phyloP scores from a whole-genome alignment of 2,797 vertebrate species.

The Sebastes kiyomatsui region DNA sequence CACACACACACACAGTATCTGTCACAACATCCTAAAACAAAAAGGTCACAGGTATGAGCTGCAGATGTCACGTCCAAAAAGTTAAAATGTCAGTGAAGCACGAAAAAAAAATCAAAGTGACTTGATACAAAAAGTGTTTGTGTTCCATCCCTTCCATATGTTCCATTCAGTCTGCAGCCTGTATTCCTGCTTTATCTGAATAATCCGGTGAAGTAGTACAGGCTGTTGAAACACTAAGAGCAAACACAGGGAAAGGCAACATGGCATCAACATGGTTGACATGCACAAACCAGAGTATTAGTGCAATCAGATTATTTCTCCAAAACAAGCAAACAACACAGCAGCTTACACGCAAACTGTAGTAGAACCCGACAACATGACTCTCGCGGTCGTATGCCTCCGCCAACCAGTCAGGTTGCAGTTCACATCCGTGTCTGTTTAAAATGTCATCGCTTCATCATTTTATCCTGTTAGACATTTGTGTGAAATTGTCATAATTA shows the following conservation, averaged over 20 bases:
- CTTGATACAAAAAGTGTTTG: conserved; percentile 2
- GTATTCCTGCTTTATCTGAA: conserved; percentile 23
- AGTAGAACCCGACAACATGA: not conserved
- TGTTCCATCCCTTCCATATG: not conserved
- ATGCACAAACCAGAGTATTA: conserved; percentile 41
- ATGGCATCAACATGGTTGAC: conserved; percentile 21
- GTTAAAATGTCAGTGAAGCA: not conserved
- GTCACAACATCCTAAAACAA: not conserved
- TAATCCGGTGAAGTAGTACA: conserved; percentile 21
- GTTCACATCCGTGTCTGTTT: too few relatives aligned
- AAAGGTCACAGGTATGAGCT: not conserved
- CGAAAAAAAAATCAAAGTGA: not conserved
- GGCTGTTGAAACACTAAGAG: not conserved
- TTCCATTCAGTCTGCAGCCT: conserved; percentile 11
- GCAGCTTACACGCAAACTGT: conserved; percentile 32
- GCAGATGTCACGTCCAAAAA: not conserved
- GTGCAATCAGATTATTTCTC: conserved; percentile 55
- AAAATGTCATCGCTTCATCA: too few relatives aligned
- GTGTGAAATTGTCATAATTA: too few relatives aligned
- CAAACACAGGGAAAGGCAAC: conserved; percentile 8
- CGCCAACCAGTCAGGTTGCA: too few relatives aligned
- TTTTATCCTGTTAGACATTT: too few relatives aligned
- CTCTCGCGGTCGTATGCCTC: not conserved
- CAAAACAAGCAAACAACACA: conserved; percentile 52
- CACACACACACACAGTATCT: not conserved